These are phyloP conservation scores for Nothocercus nigrocapillus DNA, from an alignment of 2,113 vertebrate genomes.

Conservation along the genomic window DNA sequence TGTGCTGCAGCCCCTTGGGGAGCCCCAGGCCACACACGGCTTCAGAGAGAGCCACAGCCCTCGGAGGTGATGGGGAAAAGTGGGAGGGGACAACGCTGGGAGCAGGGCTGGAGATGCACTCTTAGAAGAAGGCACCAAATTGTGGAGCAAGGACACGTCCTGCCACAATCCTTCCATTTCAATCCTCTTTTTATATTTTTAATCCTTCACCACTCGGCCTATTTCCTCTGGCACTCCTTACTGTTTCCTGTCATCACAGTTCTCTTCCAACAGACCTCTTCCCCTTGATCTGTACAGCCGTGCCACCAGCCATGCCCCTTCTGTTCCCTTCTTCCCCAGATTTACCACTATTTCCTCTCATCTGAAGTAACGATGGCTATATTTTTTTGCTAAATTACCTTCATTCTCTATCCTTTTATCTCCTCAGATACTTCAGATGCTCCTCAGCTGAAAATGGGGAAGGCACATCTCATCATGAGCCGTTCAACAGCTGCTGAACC, in stretches of 20 bases:
- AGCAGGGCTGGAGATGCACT: background rate
- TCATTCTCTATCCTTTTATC: background rate
- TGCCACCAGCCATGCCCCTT: background rate
- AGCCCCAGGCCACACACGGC: too few species aligned
- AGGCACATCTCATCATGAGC: background rate
- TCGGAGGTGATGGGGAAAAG: background rate
- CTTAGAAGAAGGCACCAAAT: background rate
- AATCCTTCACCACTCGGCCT: background rate
- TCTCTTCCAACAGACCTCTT: background rate
- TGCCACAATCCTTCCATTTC: background rate
- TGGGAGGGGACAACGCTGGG: background rate
- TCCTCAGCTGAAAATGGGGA: background rate
- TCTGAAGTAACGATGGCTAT: background rate
- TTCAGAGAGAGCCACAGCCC: background rate
- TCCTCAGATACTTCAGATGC: background rate
- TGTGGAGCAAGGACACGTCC: fast-evolving
- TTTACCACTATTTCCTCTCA: background rate
- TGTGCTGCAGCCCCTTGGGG: background rate
- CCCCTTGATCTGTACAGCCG: background rate
- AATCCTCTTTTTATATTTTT: background rate
- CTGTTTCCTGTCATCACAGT: background rate
- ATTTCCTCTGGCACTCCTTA: background rate
- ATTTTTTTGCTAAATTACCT: background rate
- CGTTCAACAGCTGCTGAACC: background rate
- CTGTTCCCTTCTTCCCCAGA: background rate